A percentile compares a stretch with the other conserved stretches of the same genome.
Conservation (phyloP, 2,888 invertebrate genomes). For the Dryococelus australis region DNA sequence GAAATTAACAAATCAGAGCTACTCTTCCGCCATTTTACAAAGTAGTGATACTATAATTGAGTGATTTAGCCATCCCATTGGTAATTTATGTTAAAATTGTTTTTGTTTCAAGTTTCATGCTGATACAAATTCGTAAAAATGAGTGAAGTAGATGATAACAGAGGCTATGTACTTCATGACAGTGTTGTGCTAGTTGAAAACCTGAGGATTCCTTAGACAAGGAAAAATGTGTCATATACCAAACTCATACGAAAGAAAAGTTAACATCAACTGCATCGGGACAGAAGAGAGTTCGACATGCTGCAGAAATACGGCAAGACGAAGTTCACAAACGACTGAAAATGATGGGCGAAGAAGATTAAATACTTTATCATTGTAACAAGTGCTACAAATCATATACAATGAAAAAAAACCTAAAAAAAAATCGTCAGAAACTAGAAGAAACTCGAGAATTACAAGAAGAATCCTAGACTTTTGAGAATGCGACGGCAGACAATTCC, state of each 20-base stretch:
- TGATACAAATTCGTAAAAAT: neutral
- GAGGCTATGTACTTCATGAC: neutral
- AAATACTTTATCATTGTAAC: constrained; percentile 19
- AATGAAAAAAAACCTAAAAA: neutral
- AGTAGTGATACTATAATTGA: neutral
- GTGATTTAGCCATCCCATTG: constrained; percentile 8
- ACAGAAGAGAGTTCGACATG: too few species aligned
- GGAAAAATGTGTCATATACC: neutral
- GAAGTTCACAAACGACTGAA: neutral
- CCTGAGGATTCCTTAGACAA: neutral
- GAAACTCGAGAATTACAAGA: neutral
- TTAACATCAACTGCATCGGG: too few species aligned
- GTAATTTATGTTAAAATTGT: constrained; percentile 2
- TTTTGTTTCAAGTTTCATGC: neutral
- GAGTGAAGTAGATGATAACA: neutral
- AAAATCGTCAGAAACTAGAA: neutral
- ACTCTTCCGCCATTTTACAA: neutral
- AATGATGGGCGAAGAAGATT: neutral
- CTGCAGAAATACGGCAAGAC: too few species aligned
- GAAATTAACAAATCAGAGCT: neutral
- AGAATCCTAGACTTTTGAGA: neutral
- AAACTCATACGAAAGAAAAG: constrained; percentile 4
- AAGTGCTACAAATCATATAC: neutral
- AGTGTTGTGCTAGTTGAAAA: neutral
- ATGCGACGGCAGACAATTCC: neutral